A percentile compares a stretch with the other conserved stretches of the same genome.
These are phyloP conservation scores for Hycleus cichorii DNA, from an alignment of 1,140 invertebrate species.

Conservation along the genomic window DNA sequence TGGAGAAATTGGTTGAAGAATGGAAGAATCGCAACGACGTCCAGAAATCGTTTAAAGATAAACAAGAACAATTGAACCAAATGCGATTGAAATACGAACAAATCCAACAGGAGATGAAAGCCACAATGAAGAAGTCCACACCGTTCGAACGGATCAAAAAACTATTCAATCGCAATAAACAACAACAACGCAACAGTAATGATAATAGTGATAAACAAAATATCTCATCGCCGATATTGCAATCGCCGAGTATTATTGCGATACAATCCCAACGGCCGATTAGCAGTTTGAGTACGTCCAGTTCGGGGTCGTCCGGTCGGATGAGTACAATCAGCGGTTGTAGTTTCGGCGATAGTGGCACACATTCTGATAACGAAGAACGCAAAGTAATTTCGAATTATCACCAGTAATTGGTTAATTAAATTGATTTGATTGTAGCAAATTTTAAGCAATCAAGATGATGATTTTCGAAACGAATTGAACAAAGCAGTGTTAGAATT, in stretches of 20 bases:
- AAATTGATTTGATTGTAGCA: conserved; percentile 24
- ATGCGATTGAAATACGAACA: conserved; percentile 74
- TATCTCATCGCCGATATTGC: conserved; percentile 11
- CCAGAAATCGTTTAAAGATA: conserved; percentile 75
- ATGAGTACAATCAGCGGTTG: conserved; percentile 66
- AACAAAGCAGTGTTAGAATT: conserved; percentile 27
- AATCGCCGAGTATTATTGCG: conserved; percentile 18
- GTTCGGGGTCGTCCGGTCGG: conserved; percentile 68
- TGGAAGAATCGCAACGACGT: conserved; percentile 81
- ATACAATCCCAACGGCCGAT: conserved; percentile 47
- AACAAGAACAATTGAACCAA: conserved; percentile 69
- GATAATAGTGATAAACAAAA: conserved; percentile 16
- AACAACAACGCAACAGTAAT: not conserved
- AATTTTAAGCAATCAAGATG: conserved; percentile 26
- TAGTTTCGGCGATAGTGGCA: conserved; percentile 73
- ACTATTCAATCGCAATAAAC: conserved; percentile 56
- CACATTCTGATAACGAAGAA: conserved; percentile 75
- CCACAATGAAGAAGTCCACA: conserved; percentile 58
- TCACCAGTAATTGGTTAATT: not conserved
- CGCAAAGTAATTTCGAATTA: conserved; percentile 47
- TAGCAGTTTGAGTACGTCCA: conserved; percentile 66
- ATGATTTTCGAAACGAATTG: conserved; percentile 31
- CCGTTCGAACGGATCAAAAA: conserved; percentile 71
- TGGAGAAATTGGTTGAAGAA: conserved; percentile 74
- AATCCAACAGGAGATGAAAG: conserved; percentile 70